Evolutionary conservation across 2,888 invertebrate species (phyloP).

Genomic region (Ptilodon capucinus): DNA sequence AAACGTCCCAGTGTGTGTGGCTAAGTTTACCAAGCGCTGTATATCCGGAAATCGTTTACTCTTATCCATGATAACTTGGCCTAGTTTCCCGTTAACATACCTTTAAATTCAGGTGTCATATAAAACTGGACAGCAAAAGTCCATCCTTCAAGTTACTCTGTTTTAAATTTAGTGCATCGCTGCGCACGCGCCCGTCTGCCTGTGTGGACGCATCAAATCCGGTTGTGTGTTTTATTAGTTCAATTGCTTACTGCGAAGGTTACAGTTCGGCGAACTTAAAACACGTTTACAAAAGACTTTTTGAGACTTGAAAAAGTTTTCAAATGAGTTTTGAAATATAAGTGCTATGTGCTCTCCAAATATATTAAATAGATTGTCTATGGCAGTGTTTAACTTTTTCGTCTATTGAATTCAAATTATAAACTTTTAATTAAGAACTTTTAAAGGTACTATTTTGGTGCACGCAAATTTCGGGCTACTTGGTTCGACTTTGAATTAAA

Average conservation of each 20-base stretch:
- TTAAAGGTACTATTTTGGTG: constrained; percentile 9
- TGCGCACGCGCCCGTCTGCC: constrained; percentile 53
- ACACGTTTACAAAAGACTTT: background rate
- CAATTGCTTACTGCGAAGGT: constrained; percentile 3
- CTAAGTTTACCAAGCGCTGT: background rate
- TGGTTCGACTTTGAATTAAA: constrained; percentile 9
- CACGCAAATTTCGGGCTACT: constrained; percentile 14
- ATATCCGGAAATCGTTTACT: background rate
- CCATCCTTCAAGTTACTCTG: constrained; percentile 40
- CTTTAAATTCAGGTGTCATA: constrained; percentile 14
- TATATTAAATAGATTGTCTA: constrained; percentile 1
- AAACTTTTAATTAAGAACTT: constrained; percentile 17
- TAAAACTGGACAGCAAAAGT: constrained; percentile 22
- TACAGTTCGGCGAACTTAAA: constrained; percentile 2
- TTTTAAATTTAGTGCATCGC: constrained; percentile 64
- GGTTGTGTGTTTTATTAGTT: constrained; percentile 22
- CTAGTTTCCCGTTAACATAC: background rate
- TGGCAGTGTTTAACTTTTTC: constrained; percentile 2
- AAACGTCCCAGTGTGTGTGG: too few species aligned
- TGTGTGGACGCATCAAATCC: constrained; percentile 38
- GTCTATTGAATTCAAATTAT: constrained; percentile 1
- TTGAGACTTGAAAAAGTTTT: background rate
- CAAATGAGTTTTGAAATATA: background rate
- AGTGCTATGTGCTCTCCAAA: background rate
- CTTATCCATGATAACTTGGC: constrained; percentile 8